A percentile compares a stretch with the other conserved stretches of the same genome.
phyloP scores from a whole-genome alignment of 2,113 vertebrate genomes.

The Clinocottus analis region DNA sequence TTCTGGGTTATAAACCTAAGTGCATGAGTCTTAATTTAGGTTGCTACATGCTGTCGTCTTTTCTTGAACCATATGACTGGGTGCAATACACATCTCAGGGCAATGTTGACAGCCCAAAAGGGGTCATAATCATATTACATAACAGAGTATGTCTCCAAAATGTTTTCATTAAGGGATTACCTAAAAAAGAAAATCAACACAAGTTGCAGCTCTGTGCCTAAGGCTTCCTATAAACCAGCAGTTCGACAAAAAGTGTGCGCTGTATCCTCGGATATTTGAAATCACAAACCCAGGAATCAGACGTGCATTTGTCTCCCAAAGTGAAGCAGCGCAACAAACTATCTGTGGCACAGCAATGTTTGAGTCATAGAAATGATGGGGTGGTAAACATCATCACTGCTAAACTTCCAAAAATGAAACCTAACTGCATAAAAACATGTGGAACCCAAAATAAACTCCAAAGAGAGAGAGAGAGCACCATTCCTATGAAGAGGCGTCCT shows the following conservation, averaged over 20 bases:
- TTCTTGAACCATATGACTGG: background rate
- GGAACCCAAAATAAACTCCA: background rate
- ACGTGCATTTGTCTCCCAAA: background rate
- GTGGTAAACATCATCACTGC: background rate
- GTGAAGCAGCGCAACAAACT: background rate
- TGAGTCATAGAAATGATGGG: accelerated
- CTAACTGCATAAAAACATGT: background rate
- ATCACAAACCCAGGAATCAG: background rate
- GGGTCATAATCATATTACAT: background rate
- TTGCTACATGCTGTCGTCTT: background rate
- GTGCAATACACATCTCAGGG: background rate
- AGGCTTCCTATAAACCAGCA: background rate
- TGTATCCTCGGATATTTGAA: background rate
- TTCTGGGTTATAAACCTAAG: too few species aligned
- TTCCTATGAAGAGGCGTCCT: slow-evolving; percentile 75
- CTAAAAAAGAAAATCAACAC: background rate
- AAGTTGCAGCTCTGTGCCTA: background rate
- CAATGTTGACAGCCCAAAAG: background rate
- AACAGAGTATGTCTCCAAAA: background rate
- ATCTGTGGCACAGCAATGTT: background rate
- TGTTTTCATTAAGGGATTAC: background rate
- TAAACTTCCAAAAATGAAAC: background rate
- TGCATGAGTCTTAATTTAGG: background rate
- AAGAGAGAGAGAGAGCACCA: background rate
- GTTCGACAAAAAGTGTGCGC: background rate